Evolutionary conservation across 2,797 vertebrate species (phyloP), one percentile per base, ranked within the genome.

Genomic region (Salmo trutta): DNA sequence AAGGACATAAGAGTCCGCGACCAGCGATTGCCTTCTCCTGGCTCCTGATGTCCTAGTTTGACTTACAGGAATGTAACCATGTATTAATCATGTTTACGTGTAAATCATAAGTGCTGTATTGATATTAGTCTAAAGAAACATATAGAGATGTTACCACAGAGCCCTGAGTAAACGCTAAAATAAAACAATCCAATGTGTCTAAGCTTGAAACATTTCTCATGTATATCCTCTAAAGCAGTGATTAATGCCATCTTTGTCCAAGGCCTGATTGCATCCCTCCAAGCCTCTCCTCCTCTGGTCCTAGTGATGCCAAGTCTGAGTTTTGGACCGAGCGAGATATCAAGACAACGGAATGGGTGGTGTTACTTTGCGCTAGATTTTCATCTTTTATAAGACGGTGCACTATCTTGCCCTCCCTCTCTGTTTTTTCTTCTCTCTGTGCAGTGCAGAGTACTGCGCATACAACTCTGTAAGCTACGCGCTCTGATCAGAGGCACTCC

Each of bases 381-480:
- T 59, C 79, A 78, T 84, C 77, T 81, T 81, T 83, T 84, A 79
- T 78, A 82, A 86, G 72, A 75, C 67, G 74, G 71, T 53, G 74
- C 84, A 53, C 81, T 78, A 52, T 81, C 80, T 81, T 64, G 75
- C 82, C 71, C 78, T 75, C 78, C 76, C 78, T 72, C 73, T 70
- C 75, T 56, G 24, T 64, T 62, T 27, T 70, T 41, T 72, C 41
- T 12, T 27, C 54, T 75, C 68, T 71, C 65, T 29, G 41, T 82
- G 78, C 79, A 78, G 64, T 83, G 80, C 76, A 78, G 64, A 59
- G 47, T 54, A 62, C 71, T 69, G 69, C 65, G 66, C 76, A 41
- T 71, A 68, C 69, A 53, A 78, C 65, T 81, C 54, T 74, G 54
- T 52, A 65, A 64, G 51, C 62, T 56, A 56, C 56, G 56, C 56